These are phyloP conservation scores for Apamea epomidion DNA, from an alignment of 2,888 invertebrate species.

Conservation along the genomic window DNA sequence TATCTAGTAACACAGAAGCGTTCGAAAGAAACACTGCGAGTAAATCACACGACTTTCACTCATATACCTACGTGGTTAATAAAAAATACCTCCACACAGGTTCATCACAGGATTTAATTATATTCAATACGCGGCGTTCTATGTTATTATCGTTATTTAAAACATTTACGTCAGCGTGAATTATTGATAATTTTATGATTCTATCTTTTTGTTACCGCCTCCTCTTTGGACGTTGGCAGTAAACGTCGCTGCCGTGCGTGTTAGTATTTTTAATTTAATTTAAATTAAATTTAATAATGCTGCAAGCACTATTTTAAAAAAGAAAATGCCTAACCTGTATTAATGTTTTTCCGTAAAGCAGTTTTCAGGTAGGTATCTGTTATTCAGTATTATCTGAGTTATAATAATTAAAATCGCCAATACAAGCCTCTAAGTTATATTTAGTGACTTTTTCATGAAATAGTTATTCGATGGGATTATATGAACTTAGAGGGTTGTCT, in stretches of 20 bases:
- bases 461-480: too few relatives aligned
- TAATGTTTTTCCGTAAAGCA: background rate
- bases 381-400: too few relatives aligned
- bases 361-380: background rate
- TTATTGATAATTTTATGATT: constrained; percentile 42
- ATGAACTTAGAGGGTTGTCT: too few relatives aligned
- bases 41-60: constrained; percentile 65
- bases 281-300: too few relatives aligned
- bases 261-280: background rate
- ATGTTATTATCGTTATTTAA: constrained; percentile 57
- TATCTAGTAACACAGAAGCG: constrained; percentile 42
- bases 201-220: constrained; percentile 32
- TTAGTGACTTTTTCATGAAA: too few relatives aligned
- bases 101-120: constrained; percentile 58
- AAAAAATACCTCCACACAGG: constrained; percentile 28
- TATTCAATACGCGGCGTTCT: constrained; percentile 30
- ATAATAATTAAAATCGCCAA: too few relatives aligned
- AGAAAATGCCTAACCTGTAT: too few relatives aligned
- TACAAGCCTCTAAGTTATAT: too few relatives aligned
- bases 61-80: constrained; percentile 20
- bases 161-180: constrained; percentile 61
- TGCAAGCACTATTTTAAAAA: too few relatives aligned
- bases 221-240: background rate
- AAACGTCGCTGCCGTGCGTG: background rate
- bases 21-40: constrained; percentile 25